Evolutionary conservation across 1,140 invertebrate genomes (phyloP), one percentile per base, ranked within the genome.

Genomic region (Hylaeus anthracinus): DNA sequence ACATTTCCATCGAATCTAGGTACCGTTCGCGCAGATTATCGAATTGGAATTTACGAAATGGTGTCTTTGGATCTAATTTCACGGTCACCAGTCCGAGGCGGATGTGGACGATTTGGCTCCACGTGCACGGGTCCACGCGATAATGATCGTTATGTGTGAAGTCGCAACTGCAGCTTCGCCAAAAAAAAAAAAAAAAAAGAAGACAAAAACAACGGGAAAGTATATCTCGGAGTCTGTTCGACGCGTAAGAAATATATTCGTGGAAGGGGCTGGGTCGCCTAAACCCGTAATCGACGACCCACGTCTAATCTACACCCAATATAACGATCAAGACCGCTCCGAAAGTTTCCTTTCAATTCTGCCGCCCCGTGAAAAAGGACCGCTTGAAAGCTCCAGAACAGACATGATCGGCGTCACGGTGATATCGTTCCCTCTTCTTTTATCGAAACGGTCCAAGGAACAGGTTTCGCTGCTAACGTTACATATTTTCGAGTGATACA

Each of bases 261-360:
- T 75, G 43, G 80, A 72, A 79, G 58, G 48, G 66, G 63, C 63
- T 8, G 58, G 63, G 64, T 79, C 72, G 51, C 73, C 72, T 82
- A 75, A 83, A 82, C 74, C 69, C 65, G 72, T 83, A 76, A 87
- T 85, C 80, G 86, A 87, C 80, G 74, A 71, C 74, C 86, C 86
- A 85, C 80, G 74, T 83, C 77, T 88, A 85, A 87, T 88, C 86
- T 84, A 85, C 86, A 85, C 83, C 77, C 83, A 82, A 85, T 88
- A 80, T 79, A 88, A 84, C 58, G 73, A 61, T 61, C 53, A 53
- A 69, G 72, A n/a, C 56, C 79, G 79, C 53, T 74, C 71, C 55
- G 41, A 58, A 41, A 58, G 43, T 74, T 75, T 67, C 79, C 64
- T 74, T 80, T 80, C 72, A 80, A 51, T 75, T 80, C 48, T 26